These are phyloP conservation scores for Xanthorhoe designata DNA, from an alignment of 2,888 invertebrate genomes.

Conservation along the genomic window DNA sequence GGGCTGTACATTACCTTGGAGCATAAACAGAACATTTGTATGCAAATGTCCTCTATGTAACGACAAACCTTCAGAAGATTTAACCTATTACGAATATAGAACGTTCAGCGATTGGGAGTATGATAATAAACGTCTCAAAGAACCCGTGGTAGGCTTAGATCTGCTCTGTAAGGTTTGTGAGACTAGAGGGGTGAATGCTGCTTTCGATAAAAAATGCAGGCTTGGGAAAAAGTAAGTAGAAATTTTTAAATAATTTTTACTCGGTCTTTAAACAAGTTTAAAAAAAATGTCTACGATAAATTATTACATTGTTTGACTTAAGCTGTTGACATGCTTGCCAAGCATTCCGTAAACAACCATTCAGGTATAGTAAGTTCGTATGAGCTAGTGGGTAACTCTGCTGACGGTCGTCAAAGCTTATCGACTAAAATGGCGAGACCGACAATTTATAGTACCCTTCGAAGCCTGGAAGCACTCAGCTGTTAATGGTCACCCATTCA, in stretches of 20 bases:
- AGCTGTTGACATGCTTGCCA: too few species aligned
- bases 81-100: constrained; percentile 61
- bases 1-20: constrained; percentile 61
- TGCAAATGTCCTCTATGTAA: constrained; percentile 76
- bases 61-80: constrained; percentile 63
- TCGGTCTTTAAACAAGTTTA: too few species aligned
- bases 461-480: too few species aligned
- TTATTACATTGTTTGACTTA: too few species aligned
- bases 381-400: too few species aligned
- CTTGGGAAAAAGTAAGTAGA: constrained; percentile 59
- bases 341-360: too few species aligned
- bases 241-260: not conserved
- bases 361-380: too few species aligned
- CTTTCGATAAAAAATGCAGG: constrained; percentile 57
- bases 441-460: too few species aligned
- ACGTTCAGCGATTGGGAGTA: constrained; percentile 66
- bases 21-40: constrained; percentile 64
- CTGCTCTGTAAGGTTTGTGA: constrained; percentile 68
- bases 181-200: constrained; percentile 56
- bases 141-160: constrained; percentile 50
- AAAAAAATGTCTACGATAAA: too few species aligned
- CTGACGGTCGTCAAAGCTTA: too few species aligned
- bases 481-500: too few species aligned
- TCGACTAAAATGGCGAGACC: too few species aligned
- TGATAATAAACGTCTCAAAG: constrained; percentile 63